A percentile compares a stretch with the other conserved stretches of the same genome.
Evolutionary conservation across 2,113 vertebrate species (phyloP).

Genomic region (Collichthys lucidus): DNA sequence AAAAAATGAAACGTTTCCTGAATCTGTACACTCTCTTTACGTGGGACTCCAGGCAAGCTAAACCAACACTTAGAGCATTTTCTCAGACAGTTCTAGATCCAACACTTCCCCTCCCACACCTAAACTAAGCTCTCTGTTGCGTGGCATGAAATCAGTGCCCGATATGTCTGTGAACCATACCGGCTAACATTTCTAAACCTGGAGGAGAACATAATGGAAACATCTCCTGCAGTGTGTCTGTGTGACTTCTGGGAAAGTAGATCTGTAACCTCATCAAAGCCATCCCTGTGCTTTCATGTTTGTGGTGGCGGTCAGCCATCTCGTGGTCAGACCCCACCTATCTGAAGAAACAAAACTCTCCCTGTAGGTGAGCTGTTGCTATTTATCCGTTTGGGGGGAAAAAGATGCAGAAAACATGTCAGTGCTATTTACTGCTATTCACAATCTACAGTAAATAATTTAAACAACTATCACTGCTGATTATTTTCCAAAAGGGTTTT

Average conservation of each 20-base stretch:
- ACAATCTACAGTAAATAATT: slow-evolving; percentile 12
- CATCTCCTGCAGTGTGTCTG: slow-evolving; percentile 25
- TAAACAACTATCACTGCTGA: slow-evolving; percentile 12
- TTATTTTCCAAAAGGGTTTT: slow-evolving; percentile 13
- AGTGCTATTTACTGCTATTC: slow-evolving; percentile 15
- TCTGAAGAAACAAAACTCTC: slow-evolving; percentile 17
- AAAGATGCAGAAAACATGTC: slow-evolving; percentile 9
- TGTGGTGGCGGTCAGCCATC: slow-evolving; percentile 27
- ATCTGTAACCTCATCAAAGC: slow-evolving; percentile 67
- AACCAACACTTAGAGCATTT: slow-evolving; percentile 4
- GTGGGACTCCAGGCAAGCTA: neutral
- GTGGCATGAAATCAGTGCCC: slow-evolving; percentile 7
- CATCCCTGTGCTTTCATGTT: slow-evolving; percentile 16
- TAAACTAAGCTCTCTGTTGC: slow-evolving; percentile 15
- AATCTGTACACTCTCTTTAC: slow-evolving; percentile 8
- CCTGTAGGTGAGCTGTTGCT: slow-evolving; percentile 11
- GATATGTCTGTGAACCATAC: slow-evolving; percentile 2
- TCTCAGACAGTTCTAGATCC: neutral
- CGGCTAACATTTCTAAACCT: slow-evolving; percentile 18
- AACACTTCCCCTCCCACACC: neutral
- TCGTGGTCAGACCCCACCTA: slow-evolving; percentile 44
- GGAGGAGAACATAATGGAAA: slow-evolving; percentile 49
- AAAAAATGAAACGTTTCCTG: neutral
- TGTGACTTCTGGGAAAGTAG: slow-evolving; percentile 45
- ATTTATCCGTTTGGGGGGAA: neutral